Conservation (phyloP, 2,797 vertebrate genomes). For the Pipistrellus kuhlii region DNA sequence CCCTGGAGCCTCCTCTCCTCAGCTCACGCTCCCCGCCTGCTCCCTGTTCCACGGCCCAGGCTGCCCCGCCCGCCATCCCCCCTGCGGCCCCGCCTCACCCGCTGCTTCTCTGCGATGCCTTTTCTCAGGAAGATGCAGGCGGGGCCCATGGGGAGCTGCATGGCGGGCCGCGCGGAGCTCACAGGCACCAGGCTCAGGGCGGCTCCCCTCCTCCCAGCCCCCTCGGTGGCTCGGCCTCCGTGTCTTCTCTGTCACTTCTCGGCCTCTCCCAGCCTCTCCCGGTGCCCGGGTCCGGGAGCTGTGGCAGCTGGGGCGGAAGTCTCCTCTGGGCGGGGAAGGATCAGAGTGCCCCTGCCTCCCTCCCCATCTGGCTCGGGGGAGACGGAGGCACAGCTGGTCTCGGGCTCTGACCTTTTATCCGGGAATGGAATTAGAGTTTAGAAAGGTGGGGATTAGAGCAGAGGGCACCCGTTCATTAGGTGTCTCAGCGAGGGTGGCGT, state of each 20-base stretch:
- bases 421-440: constrained; percentile 11
- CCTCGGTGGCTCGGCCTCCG: background rate
- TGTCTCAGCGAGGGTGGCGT: background rate
- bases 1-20: background rate
- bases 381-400: background rate
- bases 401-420: constrained; percentile 34
- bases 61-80: too few species aligned
- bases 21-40: background rate
- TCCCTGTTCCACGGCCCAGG: too few species aligned
- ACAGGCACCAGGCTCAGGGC: background rate
- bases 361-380: constrained; percentile 67
- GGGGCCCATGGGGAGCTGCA: constrained; percentile 84
- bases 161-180: constrained; percentile 32
- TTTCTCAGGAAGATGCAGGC: constrained; percentile 87
- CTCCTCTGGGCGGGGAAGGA: background rate
- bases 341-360: constrained; percentile 45
- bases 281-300: background rate
- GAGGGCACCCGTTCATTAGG: background rate
- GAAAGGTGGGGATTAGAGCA: background rate
- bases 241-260: background rate
- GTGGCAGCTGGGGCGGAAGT: constrained; percentile 58
- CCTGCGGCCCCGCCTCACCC: constrained; percentile 66
- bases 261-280: background rate
- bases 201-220: background rate
- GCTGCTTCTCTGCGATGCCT: constrained; percentile 86